These are phyloP conservation scores for Lepidurus couesii DNA, from an alignment of 1,140 invertebrate genomes.

Conservation along the genomic window DNA sequence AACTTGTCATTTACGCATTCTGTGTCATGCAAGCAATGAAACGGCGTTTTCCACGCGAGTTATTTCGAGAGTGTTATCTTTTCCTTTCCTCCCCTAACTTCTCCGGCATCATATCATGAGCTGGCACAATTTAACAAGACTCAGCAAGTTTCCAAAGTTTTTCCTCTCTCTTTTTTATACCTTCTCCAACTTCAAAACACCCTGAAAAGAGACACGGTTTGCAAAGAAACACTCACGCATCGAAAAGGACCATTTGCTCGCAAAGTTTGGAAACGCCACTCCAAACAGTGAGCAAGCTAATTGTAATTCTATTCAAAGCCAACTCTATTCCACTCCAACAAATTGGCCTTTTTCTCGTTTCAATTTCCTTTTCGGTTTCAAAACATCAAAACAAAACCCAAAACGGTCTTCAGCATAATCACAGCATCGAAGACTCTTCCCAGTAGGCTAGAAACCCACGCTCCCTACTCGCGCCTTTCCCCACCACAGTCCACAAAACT, in stretches of 20 bases:
- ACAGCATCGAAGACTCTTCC: too few relatives aligned
- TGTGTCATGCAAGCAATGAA: background rate
- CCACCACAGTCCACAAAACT: too few relatives aligned
- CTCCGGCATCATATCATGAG: background rate
- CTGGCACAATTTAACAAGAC: background rate
- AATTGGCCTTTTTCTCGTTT: background rate
- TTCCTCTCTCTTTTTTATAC: background rate
- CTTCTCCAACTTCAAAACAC: background rate
- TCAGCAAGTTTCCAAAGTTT: background rate
- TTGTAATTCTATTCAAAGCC: background rate
- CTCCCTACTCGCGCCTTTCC: too few relatives aligned
- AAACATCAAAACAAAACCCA: background rate
- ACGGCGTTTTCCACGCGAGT: background rate
- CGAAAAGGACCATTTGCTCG: background rate
- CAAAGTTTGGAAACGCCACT: background rate
- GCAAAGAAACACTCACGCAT: background rate
- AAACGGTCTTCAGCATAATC: too few relatives aligned
- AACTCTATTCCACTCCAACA: background rate
- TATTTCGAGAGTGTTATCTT: background rate
- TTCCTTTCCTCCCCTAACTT: background rate
- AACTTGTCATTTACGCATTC: background rate
- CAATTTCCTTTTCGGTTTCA: background rate
- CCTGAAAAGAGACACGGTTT: background rate
- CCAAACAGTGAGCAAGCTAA: background rate
- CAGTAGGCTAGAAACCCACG: too few relatives aligned